Base-by-base conservation (phyloP, 1,140 invertebrate species). In the Lamellibrachia luymesi region DNA sequence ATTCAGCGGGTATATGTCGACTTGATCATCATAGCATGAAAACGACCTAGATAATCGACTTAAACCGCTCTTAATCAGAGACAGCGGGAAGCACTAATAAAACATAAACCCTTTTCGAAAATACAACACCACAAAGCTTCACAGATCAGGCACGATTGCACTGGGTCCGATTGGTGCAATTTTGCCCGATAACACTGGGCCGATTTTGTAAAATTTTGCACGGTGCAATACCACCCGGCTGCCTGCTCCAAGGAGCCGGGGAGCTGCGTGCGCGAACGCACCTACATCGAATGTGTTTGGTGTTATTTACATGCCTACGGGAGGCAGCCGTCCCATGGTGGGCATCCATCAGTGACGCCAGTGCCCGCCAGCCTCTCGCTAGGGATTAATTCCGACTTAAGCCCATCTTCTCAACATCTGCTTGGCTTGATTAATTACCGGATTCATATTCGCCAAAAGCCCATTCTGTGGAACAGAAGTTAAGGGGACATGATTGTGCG, bases 391-490 rank as follows among this genome's bases (percentile, higher is more conserved):
- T 80, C 64, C 13, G 64, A 80, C 64, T 80, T 80, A 80, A 80
- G 64, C 64, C 64, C 64, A 80, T 80, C 64, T 80, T 80, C 64
- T 22, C 13, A 10, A 80, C 64, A 80, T 80, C 64, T 80, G 64
- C 64, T 80, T 80, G 64, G 64, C 64, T 80, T 80, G 64, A 80
- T 80, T 80, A 80, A 80, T 80, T 80, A 80, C 64, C 64, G 64
- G 64, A 10, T 80, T 80, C 64, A 80, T 80, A 80, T 80, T 80
- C 25, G 64, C 64, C 64, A 80, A 80, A 80, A 80, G 64, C 64
- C 13, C 64, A 80, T 80, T 80, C 64, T 80, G 17, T 80, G 4
- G 64, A 80, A 22, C 64, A 80, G 64, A 80, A 80, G 64, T 80
- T 80, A 80, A 80, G 64, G 17, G 64, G 64, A 80, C 64, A 80